Evolutionary conservation across 1,140 invertebrate species (phyloP).

Genomic region (Mylabris phalerata): DNA sequence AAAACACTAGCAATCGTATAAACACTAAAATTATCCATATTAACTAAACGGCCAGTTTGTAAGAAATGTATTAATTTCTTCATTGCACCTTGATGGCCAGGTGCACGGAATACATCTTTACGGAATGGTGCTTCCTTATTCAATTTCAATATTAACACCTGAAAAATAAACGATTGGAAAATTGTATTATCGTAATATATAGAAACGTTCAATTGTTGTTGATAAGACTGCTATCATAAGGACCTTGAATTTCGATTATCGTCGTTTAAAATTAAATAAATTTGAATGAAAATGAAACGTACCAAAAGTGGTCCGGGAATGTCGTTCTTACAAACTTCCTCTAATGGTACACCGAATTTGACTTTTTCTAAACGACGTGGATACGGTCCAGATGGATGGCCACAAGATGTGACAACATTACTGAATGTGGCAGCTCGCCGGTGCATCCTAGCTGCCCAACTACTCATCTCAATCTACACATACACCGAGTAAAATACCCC

Average conservation of each 20-base stretch:
- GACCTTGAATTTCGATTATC: no score
- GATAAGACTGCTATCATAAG: no score
- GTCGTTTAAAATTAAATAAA: neutral
- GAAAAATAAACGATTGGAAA: conserved; percentile 20
- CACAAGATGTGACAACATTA: conserved; percentile 84
- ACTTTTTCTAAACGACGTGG: conserved; percentile 83
- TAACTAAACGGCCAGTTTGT: conserved; percentile 91
- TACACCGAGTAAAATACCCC: no score
- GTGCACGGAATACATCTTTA: conserved; percentile 90
- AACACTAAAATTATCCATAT: conserved; percentile 95
- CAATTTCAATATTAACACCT: conserved; percentile 86
- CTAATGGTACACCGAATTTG: conserved; percentile 82
- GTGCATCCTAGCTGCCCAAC: conserved; percentile 85
- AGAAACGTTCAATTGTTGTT: no score
- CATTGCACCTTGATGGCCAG: conserved; percentile 91
- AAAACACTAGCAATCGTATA: conserved; percentile 97
- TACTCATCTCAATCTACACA: conserved; percentile 60
- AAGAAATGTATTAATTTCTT: conserved; percentile 93
- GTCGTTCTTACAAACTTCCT: conserved; percentile 88
- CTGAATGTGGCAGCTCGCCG: conserved; percentile 78
- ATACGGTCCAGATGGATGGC: conserved; percentile 67
- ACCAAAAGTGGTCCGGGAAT: conserved; percentile 85
- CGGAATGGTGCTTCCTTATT: conserved; percentile 91
- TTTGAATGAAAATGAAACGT: conserved; percentile 40
- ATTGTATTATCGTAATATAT: no score